Conservation (phyloP, 2,113 vertebrate species). For the Chloebia gouldiae region DNA sequence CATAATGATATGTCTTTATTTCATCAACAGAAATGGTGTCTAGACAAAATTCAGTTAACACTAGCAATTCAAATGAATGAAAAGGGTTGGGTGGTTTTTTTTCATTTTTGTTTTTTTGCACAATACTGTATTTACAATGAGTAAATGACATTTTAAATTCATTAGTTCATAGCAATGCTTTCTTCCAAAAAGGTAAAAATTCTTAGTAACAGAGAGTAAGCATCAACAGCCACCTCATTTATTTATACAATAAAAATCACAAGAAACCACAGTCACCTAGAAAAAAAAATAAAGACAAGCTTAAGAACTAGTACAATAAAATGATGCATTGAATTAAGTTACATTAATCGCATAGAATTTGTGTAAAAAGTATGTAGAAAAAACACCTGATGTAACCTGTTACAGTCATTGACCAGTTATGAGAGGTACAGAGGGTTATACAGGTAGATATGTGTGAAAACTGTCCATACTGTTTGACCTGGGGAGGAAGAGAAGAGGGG, state of each 20-base stretch:
- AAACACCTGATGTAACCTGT: conserved; percentile 99
- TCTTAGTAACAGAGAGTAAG: conserved; percentile 97
- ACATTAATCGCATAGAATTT: conserved; percentile 99
- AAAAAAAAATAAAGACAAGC: conserved; percentile 88
- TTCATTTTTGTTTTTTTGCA: conserved; percentile 82
- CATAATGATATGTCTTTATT: conserved; percentile 99
- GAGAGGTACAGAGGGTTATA: conserved; percentile 99
- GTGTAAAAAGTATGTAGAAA: conserved; percentile 99
- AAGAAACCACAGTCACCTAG: conserved; percentile 94
- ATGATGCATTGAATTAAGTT: conserved; percentile 96
- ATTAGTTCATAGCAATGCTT: conserved; percentile 94
- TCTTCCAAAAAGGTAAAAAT: conserved; percentile 90
- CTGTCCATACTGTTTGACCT: conserved; percentile 91
- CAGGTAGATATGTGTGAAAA: conserved; percentile 99
- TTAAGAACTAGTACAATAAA: conserved; percentile 98
- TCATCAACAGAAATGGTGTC: conserved; percentile 99
- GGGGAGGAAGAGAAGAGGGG: conserved; percentile 84
- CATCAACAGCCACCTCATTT: conserved; percentile 96
- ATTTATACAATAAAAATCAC: conserved; percentile 98
- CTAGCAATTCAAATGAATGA: conserved; percentile 98
- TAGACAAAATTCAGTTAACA: conserved; percentile 99
- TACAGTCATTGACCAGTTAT: conserved; percentile 99
- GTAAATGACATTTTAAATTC: conserved; percentile 91
- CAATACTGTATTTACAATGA: conserved; percentile 99
- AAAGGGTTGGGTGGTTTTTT: conserved; percentile 72